Evolutionary conservation across 2,797 vertebrate species (phyloP).

Genomic region (Lutjanus campechanus): DNA sequence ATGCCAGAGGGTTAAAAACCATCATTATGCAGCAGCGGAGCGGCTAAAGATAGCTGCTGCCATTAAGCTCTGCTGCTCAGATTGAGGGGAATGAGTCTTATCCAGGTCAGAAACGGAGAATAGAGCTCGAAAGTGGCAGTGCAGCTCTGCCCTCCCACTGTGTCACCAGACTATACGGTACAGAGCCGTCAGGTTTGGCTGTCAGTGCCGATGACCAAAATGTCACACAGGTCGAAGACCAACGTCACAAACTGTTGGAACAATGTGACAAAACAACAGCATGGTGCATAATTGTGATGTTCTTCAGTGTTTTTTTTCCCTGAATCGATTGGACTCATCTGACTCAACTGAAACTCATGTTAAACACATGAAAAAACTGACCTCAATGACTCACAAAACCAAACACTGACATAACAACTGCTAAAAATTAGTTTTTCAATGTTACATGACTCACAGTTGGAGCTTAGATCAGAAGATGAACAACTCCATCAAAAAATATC

Average conservation of each 20-base stretch:
- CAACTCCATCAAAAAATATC: neutral
- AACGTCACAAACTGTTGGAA: neutral
- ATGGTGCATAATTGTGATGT: neutral
- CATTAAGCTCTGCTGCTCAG: slow-evolving; percentile 63
- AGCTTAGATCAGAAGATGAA: neutral
- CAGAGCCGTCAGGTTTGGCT: neutral
- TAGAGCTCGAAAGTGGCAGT: neutral
- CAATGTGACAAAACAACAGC: neutral
- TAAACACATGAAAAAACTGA: neutral
- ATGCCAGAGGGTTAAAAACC: slow-evolving; percentile 61
- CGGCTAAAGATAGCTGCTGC: slow-evolving; percentile 68
- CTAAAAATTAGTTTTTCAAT: neutral
- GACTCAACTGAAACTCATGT: too few relatives aligned
- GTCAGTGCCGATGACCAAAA: neutral
- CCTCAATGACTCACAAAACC: neutral
- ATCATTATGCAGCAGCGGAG: slow-evolving; percentile 62
- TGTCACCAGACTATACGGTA: neutral
- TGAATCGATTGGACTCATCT: neutral
- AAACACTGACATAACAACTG: neutral
- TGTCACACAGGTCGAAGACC: slow-evolving; percentile 11
- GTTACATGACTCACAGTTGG: neutral
- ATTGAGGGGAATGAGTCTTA: slow-evolving; percentile 50
- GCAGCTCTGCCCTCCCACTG: neutral
- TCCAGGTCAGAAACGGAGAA: slow-evolving; percentile 61
- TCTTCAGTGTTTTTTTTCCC: neutral